Base-by-base conservation (phyloP, 2,888 invertebrate species). In the Euclidia mi region DNA sequence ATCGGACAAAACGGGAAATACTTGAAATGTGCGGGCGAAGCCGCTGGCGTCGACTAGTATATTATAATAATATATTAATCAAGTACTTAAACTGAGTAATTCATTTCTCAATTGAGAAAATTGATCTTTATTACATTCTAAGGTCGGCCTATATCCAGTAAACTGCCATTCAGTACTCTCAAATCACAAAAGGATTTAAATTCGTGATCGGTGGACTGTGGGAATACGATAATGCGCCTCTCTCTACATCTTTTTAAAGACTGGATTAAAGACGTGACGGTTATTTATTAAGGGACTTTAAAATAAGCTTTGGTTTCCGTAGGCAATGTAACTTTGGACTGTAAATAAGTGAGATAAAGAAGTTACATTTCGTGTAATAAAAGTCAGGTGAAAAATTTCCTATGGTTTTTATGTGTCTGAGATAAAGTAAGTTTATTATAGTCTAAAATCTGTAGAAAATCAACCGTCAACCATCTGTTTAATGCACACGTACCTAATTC, bases 191-290 rank as follows among this genome's bases (percentile, higher is more conserved):
- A 9, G 29, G 29, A 42, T 10, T 29, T 29, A 12, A 42, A 40
- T 10, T 11, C 20, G 40, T 40, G n/a, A 40, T 25, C 11, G 20
- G 18, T 10, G 20, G 11, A 18, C 25, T 25, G 11, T 25, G 11
- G 11, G 20, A 3, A 7, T 12, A 29, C 29, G 12, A 18, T 20
- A 40, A 20, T 20, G 9, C n/a, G 18, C n/a, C 18, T 17, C 40
- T 10, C n/a, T n/a, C 11, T 40, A 10, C 17, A 17, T n/a, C 20
- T 40, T 18, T 4, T 18, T 4, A 18, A 10, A 3, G 29, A 10
- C 14, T 10, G 28, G 28, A 28, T 29, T 41, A 41, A 29, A 42
- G 42, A 29, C 42, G 29, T 29, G 42, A 14, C 15, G 29, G 14
- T 12, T 25, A 42, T 25, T 42, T 29, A 38, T 38, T n/a, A 38